A percentile compares a stretch with the other conserved stretches of the same genome.
These are phyloP conservation scores for Tetanocera ferruginea DNA, from an alignment of 2,888 invertebrate species.

Conservation along the genomic window DNA sequence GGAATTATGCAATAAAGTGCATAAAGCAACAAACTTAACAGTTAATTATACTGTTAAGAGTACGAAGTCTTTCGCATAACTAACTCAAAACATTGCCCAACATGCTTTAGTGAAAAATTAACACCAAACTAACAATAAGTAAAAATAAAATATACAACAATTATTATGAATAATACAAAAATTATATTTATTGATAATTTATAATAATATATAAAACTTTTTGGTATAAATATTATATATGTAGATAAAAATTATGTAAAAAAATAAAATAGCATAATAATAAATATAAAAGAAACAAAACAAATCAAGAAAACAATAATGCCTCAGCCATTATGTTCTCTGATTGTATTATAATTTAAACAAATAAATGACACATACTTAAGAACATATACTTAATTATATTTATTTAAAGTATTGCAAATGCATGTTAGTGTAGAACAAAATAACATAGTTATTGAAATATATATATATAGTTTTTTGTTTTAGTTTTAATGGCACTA, in stretches of 20 bases:
- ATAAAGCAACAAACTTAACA: too few species aligned
- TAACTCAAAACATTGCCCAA: too few species aligned
- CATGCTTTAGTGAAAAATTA: too few species aligned
- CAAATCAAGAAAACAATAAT: not conserved
- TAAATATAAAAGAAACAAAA: not conserved
- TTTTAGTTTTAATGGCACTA: constrained; percentile 22
- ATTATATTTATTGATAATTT: not conserved
- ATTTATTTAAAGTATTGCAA: not conserved
- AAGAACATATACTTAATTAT: not conserved
- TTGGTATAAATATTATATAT: constrained; percentile 27
- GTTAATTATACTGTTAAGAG: too few species aligned
- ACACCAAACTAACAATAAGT: not conserved
- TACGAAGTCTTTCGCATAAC: too few species aligned
- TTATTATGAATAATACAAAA: not conserved
- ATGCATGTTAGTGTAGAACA: not conserved
- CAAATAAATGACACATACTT: not conserved
- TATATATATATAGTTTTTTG: not conserved
- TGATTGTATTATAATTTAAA: not conserved
- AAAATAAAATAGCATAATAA: not conserved
- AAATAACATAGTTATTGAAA: not conserved
- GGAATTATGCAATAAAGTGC: too few species aligned
- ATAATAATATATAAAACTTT: constrained; percentile 3
- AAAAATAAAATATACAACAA: not conserved
- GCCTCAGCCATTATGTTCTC: not conserved
- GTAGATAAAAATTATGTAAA: not conserved